Base-by-base conservation (phyloP, 2,888 invertebrate genomes). In the Apotomis turbidana region DNA sequence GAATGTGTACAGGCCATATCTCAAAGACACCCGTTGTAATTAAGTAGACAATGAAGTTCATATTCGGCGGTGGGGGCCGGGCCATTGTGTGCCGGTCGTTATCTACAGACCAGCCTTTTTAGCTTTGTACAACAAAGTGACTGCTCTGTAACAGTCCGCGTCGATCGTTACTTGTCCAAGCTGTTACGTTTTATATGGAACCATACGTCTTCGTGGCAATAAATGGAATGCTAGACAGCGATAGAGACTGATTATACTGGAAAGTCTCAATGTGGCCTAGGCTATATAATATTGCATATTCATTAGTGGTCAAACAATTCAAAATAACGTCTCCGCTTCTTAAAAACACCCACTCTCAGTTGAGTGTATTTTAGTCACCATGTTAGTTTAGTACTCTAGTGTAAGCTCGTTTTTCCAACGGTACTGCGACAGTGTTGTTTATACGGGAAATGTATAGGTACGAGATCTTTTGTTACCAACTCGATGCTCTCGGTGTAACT, bases 1-100 rank as follows among this genome's bases (percentile, higher is more conserved):
- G 83, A 85, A 84, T 87, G 83, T 87, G 86, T 86, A 86, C 86
- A 83, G 85, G 81, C 87, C 85, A 88, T 88, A 89, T 89, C 88
- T 89, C 88, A 88, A 88, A 89, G 88, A 88, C 88, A 89, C 86
- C 85, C 90, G 87, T 85, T 84, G 90, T 91, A 91, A 91, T 91
- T 91, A 91, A 91, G 90, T 90, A 88, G 87, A 91, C 91, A 91
- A 91, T 90, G 90, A 87, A 87, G 87, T 88, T 90, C 89, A 91
- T 90, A 91, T 90, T 90, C 81, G 87, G 88, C 80, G 82, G 84
- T 83, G 85, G 87, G 84, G 84, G 82, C 41, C 77, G 46, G 83
- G 81, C 86, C 80, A 88, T 90, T 90, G 90, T 90, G 80, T 80
- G 79, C 76, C 73, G 84, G 86, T 82, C 87, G 90, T 90, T 90